Conservation (phyloP, 1,140 invertebrate genomes). For the Heliconius hermathena region DNA sequence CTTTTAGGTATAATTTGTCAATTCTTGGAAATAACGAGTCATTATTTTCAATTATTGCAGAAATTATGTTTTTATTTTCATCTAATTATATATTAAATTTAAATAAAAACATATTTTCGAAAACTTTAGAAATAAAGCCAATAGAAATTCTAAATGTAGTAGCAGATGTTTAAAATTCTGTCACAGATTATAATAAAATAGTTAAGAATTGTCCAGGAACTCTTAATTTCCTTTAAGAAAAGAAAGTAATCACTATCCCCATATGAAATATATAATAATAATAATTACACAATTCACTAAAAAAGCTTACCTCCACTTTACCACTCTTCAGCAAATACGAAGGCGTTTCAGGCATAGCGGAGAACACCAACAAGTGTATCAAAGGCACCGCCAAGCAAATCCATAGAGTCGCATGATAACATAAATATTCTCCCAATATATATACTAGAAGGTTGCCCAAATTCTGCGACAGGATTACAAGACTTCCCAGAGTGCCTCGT, state of each 20-base stretch:
- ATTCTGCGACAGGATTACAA: slow-evolving; percentile 69
- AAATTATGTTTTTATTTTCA: neutral
- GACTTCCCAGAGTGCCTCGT: slow-evolving; percentile 62
- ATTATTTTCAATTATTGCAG: neutral
- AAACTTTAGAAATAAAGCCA: too few species aligned
- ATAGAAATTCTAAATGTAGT: too few species aligned
- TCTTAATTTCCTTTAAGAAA: too few species aligned
- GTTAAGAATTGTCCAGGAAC: too few species aligned
- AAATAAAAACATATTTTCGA: too few species aligned
- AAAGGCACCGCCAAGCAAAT: slow-evolving; percentile 64
- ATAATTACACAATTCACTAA: too few species aligned
- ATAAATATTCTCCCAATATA: slow-evolving; percentile 65
- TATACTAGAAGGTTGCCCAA: slow-evolving; percentile 68
- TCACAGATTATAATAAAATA: too few species aligned
- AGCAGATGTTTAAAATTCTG: too few species aligned
- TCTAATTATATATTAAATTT: neutral
- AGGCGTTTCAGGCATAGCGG: slow-evolving; percentile 68
- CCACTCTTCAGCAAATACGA: slow-evolving; percentile 69
- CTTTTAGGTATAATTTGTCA: neutral
- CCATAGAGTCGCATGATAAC: slow-evolving; percentile 65
- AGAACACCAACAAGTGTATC: slow-evolving; percentile 62
- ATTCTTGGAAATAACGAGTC: neutral
- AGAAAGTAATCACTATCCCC: too few species aligned
- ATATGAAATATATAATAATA: too few species aligned
- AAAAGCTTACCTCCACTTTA: slow-evolving; percentile 61